phyloP scores from a whole-genome alignment of 2,797 vertebrate species.

The Gymnoscopelus microlampas region DNA sequence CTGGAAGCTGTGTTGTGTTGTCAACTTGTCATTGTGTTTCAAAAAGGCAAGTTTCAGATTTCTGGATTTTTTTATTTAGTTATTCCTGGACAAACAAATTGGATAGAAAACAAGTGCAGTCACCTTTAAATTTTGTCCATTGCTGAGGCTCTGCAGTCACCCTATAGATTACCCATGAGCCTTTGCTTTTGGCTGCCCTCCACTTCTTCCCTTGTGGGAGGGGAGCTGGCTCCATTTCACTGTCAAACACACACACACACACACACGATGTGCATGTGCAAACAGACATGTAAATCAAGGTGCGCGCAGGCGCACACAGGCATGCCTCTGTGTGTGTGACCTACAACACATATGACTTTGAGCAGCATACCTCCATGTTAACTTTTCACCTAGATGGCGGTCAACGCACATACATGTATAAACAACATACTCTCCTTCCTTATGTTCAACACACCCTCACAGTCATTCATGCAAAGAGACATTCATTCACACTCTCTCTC shows the following conservation, averaged over 20 bases:
- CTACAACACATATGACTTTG: not conserved
- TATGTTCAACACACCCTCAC: no score
- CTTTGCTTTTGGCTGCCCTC: constrained; percentile 10
- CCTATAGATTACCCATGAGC: constrained; percentile 15
- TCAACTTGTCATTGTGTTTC: no score
- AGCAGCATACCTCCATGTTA: not conserved
- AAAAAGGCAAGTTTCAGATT: no score
- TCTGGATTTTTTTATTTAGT: no score
- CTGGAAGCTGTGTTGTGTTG: no score
- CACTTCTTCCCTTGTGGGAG: not conserved
- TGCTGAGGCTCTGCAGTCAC: constrained; percentile 1
- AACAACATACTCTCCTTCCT: no score
- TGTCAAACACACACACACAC: not conserved
- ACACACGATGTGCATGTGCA: not conserved
- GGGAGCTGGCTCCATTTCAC: not conserved
- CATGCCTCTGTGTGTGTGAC: no score
- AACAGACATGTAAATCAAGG: not conserved
- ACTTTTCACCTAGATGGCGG: not conserved
- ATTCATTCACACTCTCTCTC: not conserved
- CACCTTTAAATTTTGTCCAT: no score
- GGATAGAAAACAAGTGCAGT: no score
- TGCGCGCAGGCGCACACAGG: not conserved
- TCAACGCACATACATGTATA: no score
- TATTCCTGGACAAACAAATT: no score
- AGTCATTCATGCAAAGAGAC: no score